phyloP scores from a whole-genome alignment of 2,113 vertebrate species.

The Penelope pileata region DNA sequence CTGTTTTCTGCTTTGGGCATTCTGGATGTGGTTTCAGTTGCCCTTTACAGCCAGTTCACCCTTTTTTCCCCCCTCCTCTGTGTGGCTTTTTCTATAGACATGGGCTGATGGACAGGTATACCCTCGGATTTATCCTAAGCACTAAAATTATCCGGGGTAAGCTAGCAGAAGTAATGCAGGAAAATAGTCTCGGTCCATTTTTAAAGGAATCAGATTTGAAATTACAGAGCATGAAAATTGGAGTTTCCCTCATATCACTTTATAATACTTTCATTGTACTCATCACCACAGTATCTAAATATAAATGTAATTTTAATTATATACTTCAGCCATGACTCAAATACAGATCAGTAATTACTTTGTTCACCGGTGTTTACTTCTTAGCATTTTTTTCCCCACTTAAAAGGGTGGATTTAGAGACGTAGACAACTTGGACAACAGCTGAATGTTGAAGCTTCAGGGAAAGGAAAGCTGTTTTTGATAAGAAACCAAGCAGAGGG shows the following conservation, averaged over 20 bases:
- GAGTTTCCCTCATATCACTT: not conserved
- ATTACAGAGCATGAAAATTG: not conserved
- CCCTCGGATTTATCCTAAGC: conserved; percentile 41
- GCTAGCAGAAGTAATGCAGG: conserved; percentile 39
- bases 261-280: conserved; percentile 6
- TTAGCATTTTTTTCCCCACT: not conserved
- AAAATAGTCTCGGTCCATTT: conserved; percentile 24
- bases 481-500: not conserved
- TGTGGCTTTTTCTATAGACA: not conserved
- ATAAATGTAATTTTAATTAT: not conserved
- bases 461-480: not conserved
- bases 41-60: not conserved
- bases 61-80: not conserved
- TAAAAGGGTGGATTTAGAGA: not conserved
- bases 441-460: not conserved
- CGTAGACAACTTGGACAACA: not conserved
- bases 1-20: not conserved
- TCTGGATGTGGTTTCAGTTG: not conserved
- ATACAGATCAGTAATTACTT: not conserved
- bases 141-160: conserved; percentile 48
- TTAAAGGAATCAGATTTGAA: conserved; percentile 17
- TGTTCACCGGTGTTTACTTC: not conserved
- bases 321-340: not conserved
- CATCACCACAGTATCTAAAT: not conserved
- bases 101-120: conserved; percentile 45